Conservation (phyloP, 2,888 invertebrate genomes). For the Xestoiulus laeticollis region DNA sequence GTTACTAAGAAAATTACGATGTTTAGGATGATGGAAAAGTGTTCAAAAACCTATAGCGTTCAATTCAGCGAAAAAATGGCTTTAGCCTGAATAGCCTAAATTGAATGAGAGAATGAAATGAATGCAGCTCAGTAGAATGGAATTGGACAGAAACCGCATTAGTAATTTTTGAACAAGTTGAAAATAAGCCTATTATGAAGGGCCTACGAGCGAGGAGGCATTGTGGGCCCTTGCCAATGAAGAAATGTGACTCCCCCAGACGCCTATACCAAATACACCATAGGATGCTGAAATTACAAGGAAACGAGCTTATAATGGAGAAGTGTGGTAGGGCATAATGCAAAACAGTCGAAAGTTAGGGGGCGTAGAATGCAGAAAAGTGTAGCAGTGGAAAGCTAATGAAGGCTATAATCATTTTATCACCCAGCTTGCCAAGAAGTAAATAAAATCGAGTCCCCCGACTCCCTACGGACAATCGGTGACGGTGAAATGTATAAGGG, state of each 20-base stretch:
- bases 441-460: neutral
- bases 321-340: neutral
- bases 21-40: neutral
- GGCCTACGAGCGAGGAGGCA: neutral
- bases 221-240: neutral
- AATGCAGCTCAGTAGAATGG: neutral
- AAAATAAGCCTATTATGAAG: neutral
- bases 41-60: neutral
- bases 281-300: neutral
- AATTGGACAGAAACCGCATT: conserved; percentile 30
- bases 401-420: neutral
- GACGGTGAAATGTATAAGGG: neutral
- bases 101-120: neutral
- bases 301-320: conserved; percentile 19
- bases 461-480: neutral
- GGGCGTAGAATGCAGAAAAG: neutral
- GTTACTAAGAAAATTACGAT: neutral
- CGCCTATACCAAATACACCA: neutral
- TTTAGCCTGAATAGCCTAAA: neutral
- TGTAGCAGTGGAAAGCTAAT: neutral
- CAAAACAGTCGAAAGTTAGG: neutral
- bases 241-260: conserved; percentile 23
- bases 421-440: neutral
- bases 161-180: conserved; percentile 29
- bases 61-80: neutral